Evolutionary conservation across 2,888 invertebrate genomes (phyloP).

Genomic region (Lobophora halterata): DNA sequence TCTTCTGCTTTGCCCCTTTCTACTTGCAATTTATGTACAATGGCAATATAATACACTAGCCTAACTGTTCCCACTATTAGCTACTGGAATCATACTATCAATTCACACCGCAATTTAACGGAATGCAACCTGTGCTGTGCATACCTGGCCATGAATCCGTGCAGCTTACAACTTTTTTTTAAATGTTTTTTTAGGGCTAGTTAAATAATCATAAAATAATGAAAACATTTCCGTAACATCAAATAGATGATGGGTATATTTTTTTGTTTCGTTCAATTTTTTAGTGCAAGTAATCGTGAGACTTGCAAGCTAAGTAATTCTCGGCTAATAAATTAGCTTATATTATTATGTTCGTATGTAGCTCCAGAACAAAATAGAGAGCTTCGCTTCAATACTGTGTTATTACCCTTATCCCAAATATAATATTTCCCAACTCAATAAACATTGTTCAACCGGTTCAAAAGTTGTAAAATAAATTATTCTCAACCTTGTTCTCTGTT

Average conservation of each 20-base stretch:
- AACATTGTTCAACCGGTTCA: conserved; percentile 19
- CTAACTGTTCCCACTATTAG: conserved; percentile 1
- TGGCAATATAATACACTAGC: background rate
- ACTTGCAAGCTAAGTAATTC: too few relatives aligned
- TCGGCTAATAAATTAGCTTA: too few relatives aligned
- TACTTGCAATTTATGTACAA: too few relatives aligned
- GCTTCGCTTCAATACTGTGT: background rate
- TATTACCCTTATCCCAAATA: conserved; percentile 13
- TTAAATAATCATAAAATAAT: too few relatives aligned
- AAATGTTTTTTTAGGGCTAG: too few relatives aligned
- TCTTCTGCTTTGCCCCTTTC: too few relatives aligned
- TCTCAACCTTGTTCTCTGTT: conserved; percentile 24
- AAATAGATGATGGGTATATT: too few relatives aligned
- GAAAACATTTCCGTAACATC: too few relatives aligned
- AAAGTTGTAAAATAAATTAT: conserved; percentile 22
- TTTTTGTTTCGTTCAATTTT: too few relatives aligned
- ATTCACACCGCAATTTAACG: conserved; percentile 33
- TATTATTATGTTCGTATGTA: conserved; percentile 1
- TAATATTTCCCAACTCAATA: conserved; percentile 19
- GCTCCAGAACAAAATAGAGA: conserved; percentile 11
- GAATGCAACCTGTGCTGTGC: conserved; percentile 24
- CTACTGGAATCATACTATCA: conserved; percentile 40
- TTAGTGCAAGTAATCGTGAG: too few relatives aligned
- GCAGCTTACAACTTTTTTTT: conserved; percentile 2
- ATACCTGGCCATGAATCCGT: conserved; percentile 25